A percentile compares a stretch with the other conserved stretches of the same genome.
These are phyloP conservation scores for Drosophila sucinea DNA, from an alignment of 1,140 invertebrate genomes.

Conservation along the genomic window DNA sequence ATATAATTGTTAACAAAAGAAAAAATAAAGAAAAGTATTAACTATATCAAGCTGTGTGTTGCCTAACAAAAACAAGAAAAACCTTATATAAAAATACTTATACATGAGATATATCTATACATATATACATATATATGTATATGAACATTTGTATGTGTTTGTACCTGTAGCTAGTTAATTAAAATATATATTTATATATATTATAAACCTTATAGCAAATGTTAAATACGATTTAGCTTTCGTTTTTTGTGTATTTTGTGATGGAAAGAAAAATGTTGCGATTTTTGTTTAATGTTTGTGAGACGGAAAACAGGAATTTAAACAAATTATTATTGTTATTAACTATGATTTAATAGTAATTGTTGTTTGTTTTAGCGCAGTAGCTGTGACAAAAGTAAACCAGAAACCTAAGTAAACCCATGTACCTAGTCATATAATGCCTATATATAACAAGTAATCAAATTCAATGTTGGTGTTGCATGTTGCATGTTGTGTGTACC, in stretches of 20 bases:
- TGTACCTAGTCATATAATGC: constrained; percentile 49
- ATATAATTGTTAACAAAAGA: constrained; percentile 40
- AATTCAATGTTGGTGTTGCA: constrained; percentile 37
- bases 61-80: constrained; percentile 22
- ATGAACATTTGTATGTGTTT: constrained; percentile 70
- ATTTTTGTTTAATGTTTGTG: constrained; percentile 17
- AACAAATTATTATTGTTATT: constrained; percentile 59
- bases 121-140: constrained; percentile 37
- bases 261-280: neutral
- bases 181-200: constrained; percentile 28
- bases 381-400: constrained; percentile 59
- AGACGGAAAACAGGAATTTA: constrained; percentile 67
- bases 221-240: constrained; percentile 18
- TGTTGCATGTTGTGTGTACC: constrained; percentile 36
- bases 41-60: constrained; percentile 35
- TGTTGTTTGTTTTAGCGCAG: constrained; percentile 74
- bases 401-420: constrained; percentile 43
- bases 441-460: constrained; percentile 41
- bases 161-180: constrained; percentile 70
- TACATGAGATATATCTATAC: constrained; percentile 39
- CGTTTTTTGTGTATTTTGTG: neutral
- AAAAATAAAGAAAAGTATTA: constrained; percentile 12
- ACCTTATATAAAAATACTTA: constrained; percentile 25
- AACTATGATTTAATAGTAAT: constrained; percentile 33
- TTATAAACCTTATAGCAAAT: constrained; percentile 30